phyloP scores from a whole-genome alignment of 1,140 invertebrate genomes.

The Melanaphis sacchari region DNA sequence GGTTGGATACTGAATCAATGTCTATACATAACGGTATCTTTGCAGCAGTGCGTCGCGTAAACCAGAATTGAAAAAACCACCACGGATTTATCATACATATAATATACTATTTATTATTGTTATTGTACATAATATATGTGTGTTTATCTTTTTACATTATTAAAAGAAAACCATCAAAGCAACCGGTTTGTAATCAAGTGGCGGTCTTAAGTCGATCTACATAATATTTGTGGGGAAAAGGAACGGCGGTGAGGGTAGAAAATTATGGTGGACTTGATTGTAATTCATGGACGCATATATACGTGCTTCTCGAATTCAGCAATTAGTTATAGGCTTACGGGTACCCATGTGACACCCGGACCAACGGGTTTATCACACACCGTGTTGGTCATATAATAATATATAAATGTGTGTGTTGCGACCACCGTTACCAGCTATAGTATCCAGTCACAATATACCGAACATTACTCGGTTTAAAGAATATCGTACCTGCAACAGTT shows the following conservation, averaged over 20 bases:
- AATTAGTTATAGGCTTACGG: constrained; percentile 45
- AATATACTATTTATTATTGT: neutral
- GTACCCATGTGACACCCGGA: neutral
- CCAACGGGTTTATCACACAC: neutral
- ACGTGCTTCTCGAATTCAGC: constrained; percentile 34
- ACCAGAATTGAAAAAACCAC: neutral
- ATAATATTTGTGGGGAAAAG: neutral
- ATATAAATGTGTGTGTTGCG: neutral
- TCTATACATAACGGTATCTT: neutral
- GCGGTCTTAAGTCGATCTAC: constrained; percentile 22
- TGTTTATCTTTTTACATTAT: neutral
- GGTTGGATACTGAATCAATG: too few species aligned
- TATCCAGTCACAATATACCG: neutral
- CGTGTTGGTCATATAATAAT: neutral
- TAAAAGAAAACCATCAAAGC: constrained; percentile 6
- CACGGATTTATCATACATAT: neutral
- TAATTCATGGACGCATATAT: neutral
- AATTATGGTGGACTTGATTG: constrained; percentile 30
- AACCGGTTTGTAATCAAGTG: constrained; percentile 51
- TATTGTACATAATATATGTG: neutral
- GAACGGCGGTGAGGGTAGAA: neutral
- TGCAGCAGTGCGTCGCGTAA: neutral
- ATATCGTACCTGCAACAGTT: neutral
- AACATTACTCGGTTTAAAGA: neutral
- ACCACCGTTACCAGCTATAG: neutral